Conservation (phyloP, 2,113 vertebrate species). For the Cephalopterus ornatus region DNA sequence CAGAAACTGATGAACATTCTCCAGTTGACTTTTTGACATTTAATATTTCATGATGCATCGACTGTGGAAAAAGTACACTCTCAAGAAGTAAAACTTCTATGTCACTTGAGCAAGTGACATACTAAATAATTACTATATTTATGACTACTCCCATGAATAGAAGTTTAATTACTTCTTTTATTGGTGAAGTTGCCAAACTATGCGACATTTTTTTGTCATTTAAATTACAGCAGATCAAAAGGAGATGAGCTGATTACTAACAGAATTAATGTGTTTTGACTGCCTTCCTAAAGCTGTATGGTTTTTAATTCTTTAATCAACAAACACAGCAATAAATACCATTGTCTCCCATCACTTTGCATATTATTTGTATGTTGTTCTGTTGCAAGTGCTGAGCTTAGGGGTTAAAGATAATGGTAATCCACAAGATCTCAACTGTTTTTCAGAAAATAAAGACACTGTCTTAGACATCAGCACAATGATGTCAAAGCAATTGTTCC, state of each 20-base stretch:
- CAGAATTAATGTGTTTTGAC: background rate
- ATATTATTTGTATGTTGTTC: background rate
- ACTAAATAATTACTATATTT: background rate
- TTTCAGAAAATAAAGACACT: background rate
- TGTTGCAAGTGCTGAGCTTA: background rate
- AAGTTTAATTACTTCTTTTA: background rate
- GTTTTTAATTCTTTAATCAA: background rate
- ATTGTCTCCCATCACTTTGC: background rate
- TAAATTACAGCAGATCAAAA: background rate
- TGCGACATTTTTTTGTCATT: background rate
- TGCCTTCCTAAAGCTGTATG: background rate
- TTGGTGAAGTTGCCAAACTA: background rate
- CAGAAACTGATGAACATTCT: background rate
- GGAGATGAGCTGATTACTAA: background rate
- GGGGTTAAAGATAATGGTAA: background rate
- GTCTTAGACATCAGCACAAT: background rate
- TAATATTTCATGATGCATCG: background rate
- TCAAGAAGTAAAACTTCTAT: background rate
- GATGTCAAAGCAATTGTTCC: background rate
- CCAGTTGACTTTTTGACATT: background rate
- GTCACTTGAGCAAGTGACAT: background rate
- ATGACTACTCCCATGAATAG: background rate
- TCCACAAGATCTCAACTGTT: background rate
- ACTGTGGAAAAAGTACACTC: background rate
- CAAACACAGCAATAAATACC: background rate